These are phyloP conservation scores for Lasiommata megera DNA, from an alignment of 2,888 invertebrate genomes.

Conservation along the genomic window DNA sequence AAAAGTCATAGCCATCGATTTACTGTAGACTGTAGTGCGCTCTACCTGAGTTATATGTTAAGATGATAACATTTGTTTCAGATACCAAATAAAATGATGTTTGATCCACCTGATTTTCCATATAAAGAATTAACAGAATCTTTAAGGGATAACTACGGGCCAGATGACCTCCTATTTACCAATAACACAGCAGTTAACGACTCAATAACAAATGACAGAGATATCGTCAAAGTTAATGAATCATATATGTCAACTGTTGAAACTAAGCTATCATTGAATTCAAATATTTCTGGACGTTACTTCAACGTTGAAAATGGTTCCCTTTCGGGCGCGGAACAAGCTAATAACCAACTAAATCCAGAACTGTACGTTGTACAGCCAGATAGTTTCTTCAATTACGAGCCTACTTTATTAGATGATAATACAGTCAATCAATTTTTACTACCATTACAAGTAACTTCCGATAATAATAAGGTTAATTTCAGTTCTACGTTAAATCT, in stretches of 20 bases:
- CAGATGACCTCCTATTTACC: slow-evolving; percentile 57
- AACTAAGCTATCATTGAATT: slow-evolving; percentile 53
- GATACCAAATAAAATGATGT: slow-evolving; percentile 60
- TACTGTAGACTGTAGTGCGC: background rate
- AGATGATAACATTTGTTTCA: slow-evolving; percentile 25
- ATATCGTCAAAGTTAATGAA: slow-evolving; percentile 42
- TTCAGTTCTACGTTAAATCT: background rate
- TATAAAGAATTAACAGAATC: slow-evolving; percentile 63
- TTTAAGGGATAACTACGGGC: slow-evolving; percentile 54
- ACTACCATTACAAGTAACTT: slow-evolving; percentile 54
- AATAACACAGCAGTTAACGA: slow-evolving; percentile 37
- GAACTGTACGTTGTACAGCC: slow-evolving; percentile 53
- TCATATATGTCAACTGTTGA: slow-evolving; percentile 48
- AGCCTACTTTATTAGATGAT: slow-evolving; percentile 65
- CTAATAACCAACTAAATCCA: slow-evolving; percentile 39
- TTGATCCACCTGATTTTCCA: slow-evolving; percentile 72
- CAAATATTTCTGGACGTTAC: slow-evolving; percentile 55
- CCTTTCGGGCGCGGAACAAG: slow-evolving; percentile 29
- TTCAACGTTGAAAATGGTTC: slow-evolving; percentile 52
- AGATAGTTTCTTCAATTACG: slow-evolving; percentile 60
- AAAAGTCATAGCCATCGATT: too few species aligned
- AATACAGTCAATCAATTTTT: slow-evolving; percentile 72
- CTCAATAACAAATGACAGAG: slow-evolving; percentile 34
- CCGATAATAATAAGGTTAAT: slow-evolving; percentile 46
- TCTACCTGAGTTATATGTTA: background rate